phyloP scores from a whole-genome alignment of 1,140 invertebrate genomes.

The Matsumurasca onukii region DNA sequence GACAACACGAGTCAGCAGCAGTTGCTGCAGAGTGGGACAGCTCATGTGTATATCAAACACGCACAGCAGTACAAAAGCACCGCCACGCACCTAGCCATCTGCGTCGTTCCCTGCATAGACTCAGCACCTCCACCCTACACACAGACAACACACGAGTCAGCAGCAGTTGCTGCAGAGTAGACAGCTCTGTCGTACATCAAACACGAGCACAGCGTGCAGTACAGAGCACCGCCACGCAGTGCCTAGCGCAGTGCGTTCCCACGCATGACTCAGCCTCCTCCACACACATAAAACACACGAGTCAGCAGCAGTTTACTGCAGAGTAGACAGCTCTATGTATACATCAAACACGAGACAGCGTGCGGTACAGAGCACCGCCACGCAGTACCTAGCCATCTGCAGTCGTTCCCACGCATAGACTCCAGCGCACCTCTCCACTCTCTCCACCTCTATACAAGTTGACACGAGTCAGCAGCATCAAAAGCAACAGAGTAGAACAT shows the following conservation, averaged over 20 bases:
- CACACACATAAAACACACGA: constrained; percentile 49
- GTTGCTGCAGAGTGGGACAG: too few relatives aligned
- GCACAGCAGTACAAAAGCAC: too few relatives aligned
- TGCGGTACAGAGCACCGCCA: constrained; percentile 49
- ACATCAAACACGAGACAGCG: constrained; percentile 56
- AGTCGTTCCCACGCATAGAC: constrained; percentile 48
- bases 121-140: too few relatives aligned
- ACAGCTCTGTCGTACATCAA: constrained; percentile 53
- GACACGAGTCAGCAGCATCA: constrained; percentile 50
- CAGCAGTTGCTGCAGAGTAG: constrained; percentile 51
- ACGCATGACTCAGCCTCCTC: constrained; percentile 41
- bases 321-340: constrained; percentile 49
- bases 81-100: too few relatives aligned
- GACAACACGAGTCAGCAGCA: too few relatives aligned
- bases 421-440: constrained; percentile 30
- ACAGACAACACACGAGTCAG: constrained; percentile 50
- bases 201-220: constrained; percentile 51
- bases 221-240: constrained; percentile 48
- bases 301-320: constrained; percentile 51
- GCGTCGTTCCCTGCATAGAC: too few relatives aligned
- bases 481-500: too few relatives aligned
- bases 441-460: too few relatives aligned
- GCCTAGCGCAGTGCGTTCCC: constrained; percentile 52
- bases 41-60: too few relatives aligned
- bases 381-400: constrained; percentile 51